Evolutionary conservation across 2,797 vertebrate genomes (phyloP).

Genomic region (Anguilla anguilla): DNA sequence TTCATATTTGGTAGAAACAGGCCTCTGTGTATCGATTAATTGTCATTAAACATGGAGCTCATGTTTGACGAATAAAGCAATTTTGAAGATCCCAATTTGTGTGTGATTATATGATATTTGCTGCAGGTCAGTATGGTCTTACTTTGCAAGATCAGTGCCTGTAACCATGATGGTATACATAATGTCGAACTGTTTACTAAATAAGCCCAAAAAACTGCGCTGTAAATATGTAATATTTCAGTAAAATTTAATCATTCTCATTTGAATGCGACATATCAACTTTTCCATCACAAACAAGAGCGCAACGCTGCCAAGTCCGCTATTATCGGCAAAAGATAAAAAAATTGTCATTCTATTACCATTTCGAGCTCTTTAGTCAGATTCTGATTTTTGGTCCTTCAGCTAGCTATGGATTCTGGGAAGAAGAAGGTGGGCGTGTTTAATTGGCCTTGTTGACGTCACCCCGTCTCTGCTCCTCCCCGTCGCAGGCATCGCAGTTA

Average conservation of each 20-base stretch:
- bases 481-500: constrained; percentile 10
- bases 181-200: neutral
- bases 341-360: no score
- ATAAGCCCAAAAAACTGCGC: neutral
- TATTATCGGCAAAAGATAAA: no score
- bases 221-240: neutral
- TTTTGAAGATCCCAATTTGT: constrained; percentile 12
- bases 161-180: neutral
- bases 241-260: no score
- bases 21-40: neutral
- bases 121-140: neutral
- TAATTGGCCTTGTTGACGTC: neutral
- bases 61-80: constrained; percentile 21
- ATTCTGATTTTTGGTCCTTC: neutral
- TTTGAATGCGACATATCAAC: no score
- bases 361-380: no score
- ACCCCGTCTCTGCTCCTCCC: neutral
- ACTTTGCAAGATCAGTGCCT: neutral
- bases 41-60: neutral
- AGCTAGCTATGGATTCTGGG: constrained; percentile 29
- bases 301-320: no score
- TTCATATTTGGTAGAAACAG: neutral
- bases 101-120: neutral
- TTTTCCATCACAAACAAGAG: no score
- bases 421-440: constrained; percentile 31